Evolutionary conservation across 2,113 vertebrate species (phyloP), one percentile per base, ranked within the genome.

Genomic region (Triplophysa rosa): DNA sequence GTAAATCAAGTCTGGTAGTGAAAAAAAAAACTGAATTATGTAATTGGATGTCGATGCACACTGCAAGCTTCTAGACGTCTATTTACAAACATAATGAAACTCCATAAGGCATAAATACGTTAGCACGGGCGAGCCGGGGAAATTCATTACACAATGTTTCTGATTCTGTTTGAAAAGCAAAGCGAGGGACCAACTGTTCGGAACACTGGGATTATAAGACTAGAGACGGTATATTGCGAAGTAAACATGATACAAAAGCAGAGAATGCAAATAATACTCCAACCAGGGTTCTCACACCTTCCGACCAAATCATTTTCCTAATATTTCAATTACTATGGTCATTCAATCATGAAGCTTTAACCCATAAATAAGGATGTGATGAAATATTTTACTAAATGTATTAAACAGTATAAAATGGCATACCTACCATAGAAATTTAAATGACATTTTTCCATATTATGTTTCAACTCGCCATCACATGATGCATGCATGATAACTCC

Each of bases 61-160:
- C 37, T 52, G 47, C 47, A 29, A 6, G 62, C 42, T 77, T 52
- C 8, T 26, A 52, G 74, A 77, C 14, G 45, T 11, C 62, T 37
- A 61, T 77, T 77, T 65, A 77, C 74, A 77, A 77, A 77, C 54
- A 54, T 14, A 37, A 54, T 62, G 26, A 37, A 76, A 65, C 1
- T 45, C 74, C 62, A 37, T 24, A 65, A 24, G 62, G n/a, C 24
- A 52, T 65, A 77, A 77, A 77, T 65, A 54, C 65, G 73, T 76
- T 37, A 33, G 61, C 19, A 64, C 11, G 26, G 24, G 24, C 40
- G 49, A 62, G 58, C 42, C 21, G 11, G 37, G 24, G 70, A 73
- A 45, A 73, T 73, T 40, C 56, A 62, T 37, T 24, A 26, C 4
- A 1, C 37, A 45, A 72, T 73, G 54, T 8, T 6, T 40, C 3